Percentiles rank a stretch among this genome's conserved stretches.
Evolutionary conservation across 2,888 invertebrate genomes (phyloP).

Genomic region (Epinotia ramella): DNA sequence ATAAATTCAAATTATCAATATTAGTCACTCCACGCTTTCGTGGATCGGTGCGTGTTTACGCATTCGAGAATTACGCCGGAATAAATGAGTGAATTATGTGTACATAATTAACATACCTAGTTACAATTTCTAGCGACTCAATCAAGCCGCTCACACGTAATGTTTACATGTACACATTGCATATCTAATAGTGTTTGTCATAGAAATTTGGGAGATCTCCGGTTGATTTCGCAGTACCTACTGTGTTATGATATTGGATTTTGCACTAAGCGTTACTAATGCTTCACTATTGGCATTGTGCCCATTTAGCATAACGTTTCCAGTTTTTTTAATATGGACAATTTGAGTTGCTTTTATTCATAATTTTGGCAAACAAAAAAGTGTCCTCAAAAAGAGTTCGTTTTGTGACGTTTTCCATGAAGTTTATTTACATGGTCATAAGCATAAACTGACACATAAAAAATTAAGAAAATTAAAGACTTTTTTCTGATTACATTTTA

Average conservation of each 20-base stretch:
- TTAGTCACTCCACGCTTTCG: constrained; percentile 3
- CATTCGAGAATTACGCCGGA: constrained; percentile 20
- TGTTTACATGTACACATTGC: constrained; percentile 30
- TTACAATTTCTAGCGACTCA: constrained; percentile 40
- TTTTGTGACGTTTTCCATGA: too few relatives aligned
- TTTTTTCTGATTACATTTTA: too few relatives aligned
- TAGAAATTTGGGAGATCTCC: constrained; percentile 5
- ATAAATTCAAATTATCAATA: not conserved
- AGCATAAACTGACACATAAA: too few relatives aligned
- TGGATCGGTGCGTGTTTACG: constrained; percentile 9
- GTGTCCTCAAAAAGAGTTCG: too few relatives aligned
- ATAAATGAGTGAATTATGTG: constrained; percentile 39
- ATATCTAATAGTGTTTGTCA: constrained; percentile 19
- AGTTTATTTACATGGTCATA: too few relatives aligned
- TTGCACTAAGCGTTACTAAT: not conserved
- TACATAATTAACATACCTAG: constrained; percentile 35
- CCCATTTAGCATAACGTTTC: too few relatives aligned
- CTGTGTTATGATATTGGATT: not conserved
- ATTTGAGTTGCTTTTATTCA: too few relatives aligned
- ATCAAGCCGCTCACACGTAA: constrained; percentile 28
- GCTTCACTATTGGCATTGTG: too few relatives aligned
- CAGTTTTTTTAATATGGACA: too few relatives aligned
- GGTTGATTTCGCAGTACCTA: not conserved
- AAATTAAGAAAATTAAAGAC: too few relatives aligned
- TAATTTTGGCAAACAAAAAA: too few relatives aligned